Percentiles rank a stretch among this genome's conserved stretches.
Conservation (phyloP, 2,113 vertebrate species). For the Campylomormyrus tamandua region DNA sequence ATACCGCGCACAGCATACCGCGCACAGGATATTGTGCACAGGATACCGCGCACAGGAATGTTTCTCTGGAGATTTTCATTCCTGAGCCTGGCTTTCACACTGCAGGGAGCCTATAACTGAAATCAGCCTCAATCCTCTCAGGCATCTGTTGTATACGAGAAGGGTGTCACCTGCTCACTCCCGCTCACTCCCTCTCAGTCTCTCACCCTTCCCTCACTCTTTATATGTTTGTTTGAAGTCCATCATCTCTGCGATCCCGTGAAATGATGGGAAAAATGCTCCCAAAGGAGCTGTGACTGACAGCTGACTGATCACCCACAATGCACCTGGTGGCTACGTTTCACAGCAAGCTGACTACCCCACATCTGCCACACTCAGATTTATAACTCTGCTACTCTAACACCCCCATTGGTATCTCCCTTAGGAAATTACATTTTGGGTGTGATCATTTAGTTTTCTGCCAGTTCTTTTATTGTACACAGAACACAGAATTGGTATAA, state of each 20-base stretch:
- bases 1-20: not conserved
- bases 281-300: not conserved
- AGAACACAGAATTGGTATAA: not conserved
- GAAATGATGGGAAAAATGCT: not conserved
- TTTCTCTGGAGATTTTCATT: not conserved
- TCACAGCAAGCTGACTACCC: not conserved
- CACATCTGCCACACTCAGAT: not conserved
- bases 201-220: not conserved
- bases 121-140: not conserved
- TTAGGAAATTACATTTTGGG: not conserved
- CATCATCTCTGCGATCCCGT: not conserved
- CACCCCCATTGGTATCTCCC: not conserved
- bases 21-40: not conserved
- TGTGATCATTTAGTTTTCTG: not conserved
- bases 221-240: not conserved
- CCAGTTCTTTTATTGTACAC: not conserved
- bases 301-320: not conserved
- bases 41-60: not conserved
- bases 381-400: not conserved
- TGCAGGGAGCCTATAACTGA: not conserved
- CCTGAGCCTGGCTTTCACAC: not conserved
- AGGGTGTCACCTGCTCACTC: not conserved
- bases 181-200: not conserved
- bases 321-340: not conserved
- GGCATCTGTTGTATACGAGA: not conserved